Conservation (phyloP, 2,888 invertebrate species). For the Temnothorax unifasciatus region DNA sequence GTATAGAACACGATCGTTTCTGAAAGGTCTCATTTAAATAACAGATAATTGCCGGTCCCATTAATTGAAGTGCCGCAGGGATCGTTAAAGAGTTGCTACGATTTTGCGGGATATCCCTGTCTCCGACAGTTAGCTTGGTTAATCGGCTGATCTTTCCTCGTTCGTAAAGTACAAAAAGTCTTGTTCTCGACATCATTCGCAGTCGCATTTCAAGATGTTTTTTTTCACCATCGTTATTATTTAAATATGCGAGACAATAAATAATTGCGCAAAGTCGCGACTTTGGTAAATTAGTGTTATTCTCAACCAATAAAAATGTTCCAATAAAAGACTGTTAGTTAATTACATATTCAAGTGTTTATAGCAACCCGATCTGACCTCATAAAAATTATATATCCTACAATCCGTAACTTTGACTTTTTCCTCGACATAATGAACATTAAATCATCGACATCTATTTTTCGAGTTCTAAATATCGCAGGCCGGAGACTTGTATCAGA, state of each 20-base stretch:
- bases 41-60: slow-evolving; percentile 81
- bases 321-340: neutral
- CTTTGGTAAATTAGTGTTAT: neutral
- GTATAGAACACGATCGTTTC: slow-evolving; percentile 66
- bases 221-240: neutral
- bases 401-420: neutral
- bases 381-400: neutral
- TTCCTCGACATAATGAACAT: neutral
- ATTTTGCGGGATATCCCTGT: slow-evolving; percentile 68
- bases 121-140: slow-evolving; percentile 41
- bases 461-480: neutral
- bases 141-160: slow-evolving; percentile 55
- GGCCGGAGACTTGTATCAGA: neutral
- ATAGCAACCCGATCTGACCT: too few species aligned
- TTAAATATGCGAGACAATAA: neutral
- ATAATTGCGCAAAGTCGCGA: neutral
- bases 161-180: slow-evolving; percentile 49
- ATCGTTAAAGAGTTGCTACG: slow-evolving; percentile 74
- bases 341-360: neutral
- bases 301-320: neutral
- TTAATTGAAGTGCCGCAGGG: slow-evolving; percentile 80
- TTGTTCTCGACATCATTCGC: slow-evolving; percentile 63
- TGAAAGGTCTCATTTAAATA: slow-evolving; percentile 80
- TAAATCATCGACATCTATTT: slow-evolving; percentile 8
- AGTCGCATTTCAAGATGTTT: slow-evolving; percentile 30